Evolutionary conservation across 2,888 invertebrate genomes (phyloP).

Genomic region (Automeris io): DNA sequence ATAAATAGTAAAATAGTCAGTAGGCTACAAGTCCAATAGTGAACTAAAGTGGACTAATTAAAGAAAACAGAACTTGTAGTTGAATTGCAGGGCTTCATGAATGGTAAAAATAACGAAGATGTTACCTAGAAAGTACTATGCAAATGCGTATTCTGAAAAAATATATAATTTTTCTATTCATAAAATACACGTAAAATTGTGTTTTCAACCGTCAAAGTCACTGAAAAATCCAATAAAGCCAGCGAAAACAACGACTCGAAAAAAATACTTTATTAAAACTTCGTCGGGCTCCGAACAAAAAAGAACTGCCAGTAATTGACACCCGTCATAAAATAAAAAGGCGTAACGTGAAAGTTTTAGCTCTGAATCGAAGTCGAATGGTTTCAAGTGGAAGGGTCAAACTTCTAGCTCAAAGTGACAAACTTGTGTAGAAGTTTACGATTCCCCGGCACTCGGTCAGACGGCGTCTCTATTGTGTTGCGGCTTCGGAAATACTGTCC

Average conservation of each 20-base stretch:
- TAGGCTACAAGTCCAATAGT: no score
- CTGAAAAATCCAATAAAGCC: neutral
- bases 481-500: neutral
- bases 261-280: conserved; percentile 5
- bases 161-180: no score
- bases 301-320: conserved; percentile 38
- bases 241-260: neutral
- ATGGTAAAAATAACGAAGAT: no score
- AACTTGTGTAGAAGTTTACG: conserved; percentile 32
- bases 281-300: conserved; percentile 6
- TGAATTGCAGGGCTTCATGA: no score
- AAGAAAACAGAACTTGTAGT: no score
- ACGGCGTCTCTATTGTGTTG: conserved; percentile 10
- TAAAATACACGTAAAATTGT: neutral
- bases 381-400: conserved; percentile 27
- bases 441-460: conserved; percentile 6
- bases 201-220: neutral
- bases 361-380: conserved; percentile 28
- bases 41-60: no score
- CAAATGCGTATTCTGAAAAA: no score
- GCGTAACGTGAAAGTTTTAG: conserved; percentile 26
- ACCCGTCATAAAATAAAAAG: conserved; percentile 41
- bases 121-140: no score
- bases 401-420: conserved; percentile 44
- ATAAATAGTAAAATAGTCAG: no score